Evolutionary conservation across 2,888 invertebrate species (phyloP), one percentile per base, ranked within the genome.

Genomic region (Schizotus pectinicornis): DNA sequence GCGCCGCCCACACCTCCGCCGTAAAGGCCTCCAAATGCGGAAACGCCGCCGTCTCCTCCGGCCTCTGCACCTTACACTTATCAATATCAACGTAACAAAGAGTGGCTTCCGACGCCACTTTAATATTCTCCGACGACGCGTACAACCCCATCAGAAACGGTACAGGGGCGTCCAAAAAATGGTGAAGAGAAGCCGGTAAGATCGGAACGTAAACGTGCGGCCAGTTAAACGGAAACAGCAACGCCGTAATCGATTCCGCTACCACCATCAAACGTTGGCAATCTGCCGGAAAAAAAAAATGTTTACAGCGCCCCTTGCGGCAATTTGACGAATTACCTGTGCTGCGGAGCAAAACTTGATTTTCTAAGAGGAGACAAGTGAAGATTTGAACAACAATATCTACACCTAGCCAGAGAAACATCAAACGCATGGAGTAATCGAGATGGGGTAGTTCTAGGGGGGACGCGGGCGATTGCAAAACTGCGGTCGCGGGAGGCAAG

Each of bases 131-230:
- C 39, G 82, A 80, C 11, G 83, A 85, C 0, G 86, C 85, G 74
- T 90, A 86, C 11, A 90, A 80, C 64, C 98, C 99, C 98, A 99
- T 99, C 59, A 99, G 91, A 81, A 96, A 99, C 33, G 99, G 99
- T 50, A 99, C 98, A 0, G 99, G 99, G 3, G 99, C 99, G 81
- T 99, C 99, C 42, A 99, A 85, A 81, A 99, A 99, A 77, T 98
- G 96, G 78, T 94, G 91, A 61, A 97, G 82, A 11, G 94, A 91
- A 46, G 96, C 93, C 1, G 99, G 99, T 70, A 99, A 83, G 74
- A 99, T 97, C 30, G 99, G 99, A 59, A 98, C 99, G 80, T 99
- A 99, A 2, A 99, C 98, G 79, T 99, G 98, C 49, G 97, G 96
- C 99, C 99, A 99, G 22, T 89, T 85, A 78, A 98, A 99, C 1